phyloP scores from a whole-genome alignment of 1,140 invertebrate genomes.

The Trinorchestia longiramus region DNA sequence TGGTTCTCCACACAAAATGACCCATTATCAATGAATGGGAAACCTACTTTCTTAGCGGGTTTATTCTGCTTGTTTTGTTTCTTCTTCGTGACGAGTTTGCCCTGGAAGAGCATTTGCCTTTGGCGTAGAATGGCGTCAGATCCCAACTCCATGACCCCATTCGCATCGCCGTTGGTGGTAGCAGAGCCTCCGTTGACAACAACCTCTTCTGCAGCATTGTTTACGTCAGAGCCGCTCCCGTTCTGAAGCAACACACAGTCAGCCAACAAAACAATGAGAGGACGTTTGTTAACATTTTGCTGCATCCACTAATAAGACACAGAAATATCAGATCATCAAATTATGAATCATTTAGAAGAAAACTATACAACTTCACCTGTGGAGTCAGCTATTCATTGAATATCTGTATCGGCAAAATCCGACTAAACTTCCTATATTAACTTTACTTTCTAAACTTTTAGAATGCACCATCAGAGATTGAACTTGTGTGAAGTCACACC shows the following conservation, averaged over 20 bases:
- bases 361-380: too few species aligned
- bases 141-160: constrained; percentile 9
- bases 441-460: too few species aligned
- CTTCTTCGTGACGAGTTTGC: constrained; percentile 37
- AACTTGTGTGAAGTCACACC: too few species aligned
- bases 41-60: constrained; percentile 62
- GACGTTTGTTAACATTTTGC: too few species aligned
- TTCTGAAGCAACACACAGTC: background rate
- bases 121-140: constrained; percentile 9
- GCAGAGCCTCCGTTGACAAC: background rate
- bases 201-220: background rate
- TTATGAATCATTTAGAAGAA: too few species aligned
- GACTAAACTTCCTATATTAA: too few species aligned
- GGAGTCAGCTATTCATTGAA: too few species aligned
- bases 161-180: background rate
- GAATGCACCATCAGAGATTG: too few species aligned
- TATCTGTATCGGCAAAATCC: too few species aligned
- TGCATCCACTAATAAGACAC: too few species aligned
- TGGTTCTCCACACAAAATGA: background rate
- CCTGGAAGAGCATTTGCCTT: constrained; percentile 25
- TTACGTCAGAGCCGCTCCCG: background rate
- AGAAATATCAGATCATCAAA: too few species aligned
- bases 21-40: background rate
- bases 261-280: too few species aligned
- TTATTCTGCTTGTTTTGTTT: constrained; percentile 56